Conservation (phyloP, 2,113 vertebrate species). For the Reinhardtius hippoglossoides region DNA sequence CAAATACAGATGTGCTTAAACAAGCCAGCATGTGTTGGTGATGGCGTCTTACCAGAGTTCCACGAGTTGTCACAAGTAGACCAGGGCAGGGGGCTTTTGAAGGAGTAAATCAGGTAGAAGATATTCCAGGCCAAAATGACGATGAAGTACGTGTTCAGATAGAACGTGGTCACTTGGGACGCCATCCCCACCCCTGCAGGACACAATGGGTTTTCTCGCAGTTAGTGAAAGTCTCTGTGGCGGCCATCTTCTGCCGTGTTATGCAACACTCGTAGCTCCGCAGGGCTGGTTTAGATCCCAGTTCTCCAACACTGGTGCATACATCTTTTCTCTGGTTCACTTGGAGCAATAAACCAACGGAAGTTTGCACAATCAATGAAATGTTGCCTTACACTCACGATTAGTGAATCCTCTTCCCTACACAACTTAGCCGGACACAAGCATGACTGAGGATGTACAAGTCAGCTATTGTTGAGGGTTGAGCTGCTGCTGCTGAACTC, state of each 20-base stretch:
- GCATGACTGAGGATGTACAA: not conserved
- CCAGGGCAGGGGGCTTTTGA: constrained; percentile 88
- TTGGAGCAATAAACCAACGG: not conserved
- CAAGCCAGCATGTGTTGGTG: not conserved
- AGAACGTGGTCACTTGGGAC: constrained; percentile 87
- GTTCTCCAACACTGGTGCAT: not conserved
- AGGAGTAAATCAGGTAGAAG: constrained; percentile 92
- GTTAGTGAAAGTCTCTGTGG: not conserved
- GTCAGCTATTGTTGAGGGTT: constrained; percentile 1
- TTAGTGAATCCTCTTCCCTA: not conserved
- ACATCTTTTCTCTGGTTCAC: no score
- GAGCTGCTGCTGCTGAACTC: not conserved
- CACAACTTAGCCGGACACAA: not conserved
- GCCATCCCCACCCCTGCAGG: constrained; percentile 89
- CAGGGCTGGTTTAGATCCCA: not conserved
- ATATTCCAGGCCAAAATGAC: constrained; percentile 91
- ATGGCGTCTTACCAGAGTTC: constrained; percentile 87
- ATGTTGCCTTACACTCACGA: not conserved
- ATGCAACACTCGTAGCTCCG: not conserved
- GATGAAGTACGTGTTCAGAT: constrained; percentile 92
- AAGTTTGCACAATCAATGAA: not conserved
- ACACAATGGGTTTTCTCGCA: constrained; percentile 1
- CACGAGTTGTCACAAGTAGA: constrained; percentile 89
- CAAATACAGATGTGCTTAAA: constrained; percentile 1
- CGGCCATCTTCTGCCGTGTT: constrained; percentile 3